Conservation (phyloP, 2,888 invertebrate genomes). For the Polydesmus complanatus region DNA sequence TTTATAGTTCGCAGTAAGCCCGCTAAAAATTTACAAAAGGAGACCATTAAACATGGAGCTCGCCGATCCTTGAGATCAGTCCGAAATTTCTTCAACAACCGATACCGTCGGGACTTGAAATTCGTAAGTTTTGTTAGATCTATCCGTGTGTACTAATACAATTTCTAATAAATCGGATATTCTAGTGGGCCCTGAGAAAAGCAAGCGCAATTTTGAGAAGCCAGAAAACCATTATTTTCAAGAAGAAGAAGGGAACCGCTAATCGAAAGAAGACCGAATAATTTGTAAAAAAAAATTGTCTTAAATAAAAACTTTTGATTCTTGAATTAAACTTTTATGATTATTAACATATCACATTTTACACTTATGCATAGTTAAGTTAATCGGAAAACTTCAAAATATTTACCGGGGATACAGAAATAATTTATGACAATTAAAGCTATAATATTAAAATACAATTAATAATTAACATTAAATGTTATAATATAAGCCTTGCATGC, state of each 20-base stretch:
- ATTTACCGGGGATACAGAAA: too few relatives aligned
- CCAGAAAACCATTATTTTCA: conserved; percentile 66
- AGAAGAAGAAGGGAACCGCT: conserved; percentile 54
- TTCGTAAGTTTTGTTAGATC: conserved; percentile 39
- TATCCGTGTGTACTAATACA: conserved; percentile 14
- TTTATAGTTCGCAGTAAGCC: conserved; percentile 55
- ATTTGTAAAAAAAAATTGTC: conserved; percentile 24
- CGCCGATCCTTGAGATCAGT: conserved; percentile 73
- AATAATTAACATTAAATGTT: too few relatives aligned
- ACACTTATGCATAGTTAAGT: too few relatives aligned
- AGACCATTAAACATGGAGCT: conserved; percentile 76
- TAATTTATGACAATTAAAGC: too few relatives aligned
- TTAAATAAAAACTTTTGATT: too few relatives aligned
- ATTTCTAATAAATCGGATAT: conserved; percentile 22
- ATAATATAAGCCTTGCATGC: too few relatives aligned
- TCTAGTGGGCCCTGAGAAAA: conserved; percentile 73
- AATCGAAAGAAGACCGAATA: conserved; percentile 59
- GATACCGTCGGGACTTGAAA: conserved; percentile 77
- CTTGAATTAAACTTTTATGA: too few relatives aligned
- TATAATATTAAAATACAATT: too few relatives aligned
- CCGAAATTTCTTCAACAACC: conserved; percentile 61
- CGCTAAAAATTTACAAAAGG: conserved; percentile 51
- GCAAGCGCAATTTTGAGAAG: conserved; percentile 86
- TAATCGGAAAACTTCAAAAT: too few relatives aligned
- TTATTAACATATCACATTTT: too few relatives aligned